phyloP scores from a whole-genome alignment of 1,140 invertebrate genomes.

The Tetramorium simillimum region DNA sequence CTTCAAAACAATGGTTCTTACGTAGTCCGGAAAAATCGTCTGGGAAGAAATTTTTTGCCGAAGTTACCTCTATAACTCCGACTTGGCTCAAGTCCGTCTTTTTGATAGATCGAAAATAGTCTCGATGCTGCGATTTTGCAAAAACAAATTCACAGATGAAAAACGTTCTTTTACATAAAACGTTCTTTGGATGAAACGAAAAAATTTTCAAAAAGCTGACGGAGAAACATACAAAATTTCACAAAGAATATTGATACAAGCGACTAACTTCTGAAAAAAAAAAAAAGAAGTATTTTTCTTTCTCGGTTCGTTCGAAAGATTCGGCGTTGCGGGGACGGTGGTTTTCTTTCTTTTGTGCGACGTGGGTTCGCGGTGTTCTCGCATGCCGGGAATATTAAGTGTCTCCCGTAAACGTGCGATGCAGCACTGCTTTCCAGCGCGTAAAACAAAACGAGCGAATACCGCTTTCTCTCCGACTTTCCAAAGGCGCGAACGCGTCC shows the following conservation, averaged over 20 bases:
- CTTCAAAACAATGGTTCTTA: background rate
- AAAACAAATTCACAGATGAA: background rate
- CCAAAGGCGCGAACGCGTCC: slow-evolving; percentile 33
- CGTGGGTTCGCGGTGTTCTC: background rate
- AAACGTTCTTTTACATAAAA: background rate
- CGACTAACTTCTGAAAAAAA: background rate
- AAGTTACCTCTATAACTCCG: background rate
- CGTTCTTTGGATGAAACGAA: background rate
- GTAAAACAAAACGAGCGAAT: slow-evolving; percentile 41
- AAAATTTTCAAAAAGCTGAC: background rate
- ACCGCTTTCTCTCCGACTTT: slow-evolving; percentile 61
- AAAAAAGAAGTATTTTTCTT: background rate
- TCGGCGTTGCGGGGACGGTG: background rate
- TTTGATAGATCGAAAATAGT: background rate
- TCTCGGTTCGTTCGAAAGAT: background rate
- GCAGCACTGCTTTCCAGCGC: slow-evolving; percentile 50
- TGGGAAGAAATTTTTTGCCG: background rate
- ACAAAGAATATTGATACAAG: background rate
- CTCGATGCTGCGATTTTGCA: background rate
- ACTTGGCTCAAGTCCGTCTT: background rate
- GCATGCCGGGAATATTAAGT: slow-evolving; percentile 6
- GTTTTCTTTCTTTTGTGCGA: background rate
- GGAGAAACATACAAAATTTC: background rate
- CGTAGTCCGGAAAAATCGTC: background rate
- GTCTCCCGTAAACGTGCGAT: background rate